phyloP scores from a whole-genome alignment of 2,113 vertebrate genomes.

The Lycocorax pyrrhopterus region DNA sequence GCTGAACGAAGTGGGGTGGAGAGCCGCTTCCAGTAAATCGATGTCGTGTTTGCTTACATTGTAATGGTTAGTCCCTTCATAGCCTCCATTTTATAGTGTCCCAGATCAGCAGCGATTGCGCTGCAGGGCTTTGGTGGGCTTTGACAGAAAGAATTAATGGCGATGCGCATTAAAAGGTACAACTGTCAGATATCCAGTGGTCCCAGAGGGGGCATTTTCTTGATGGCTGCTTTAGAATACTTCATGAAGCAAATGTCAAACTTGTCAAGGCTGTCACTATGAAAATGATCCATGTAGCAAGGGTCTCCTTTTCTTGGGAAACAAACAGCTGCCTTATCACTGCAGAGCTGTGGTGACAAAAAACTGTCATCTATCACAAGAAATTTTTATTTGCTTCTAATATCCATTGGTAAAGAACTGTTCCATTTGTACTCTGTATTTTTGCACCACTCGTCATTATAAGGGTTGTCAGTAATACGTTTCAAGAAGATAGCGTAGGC shows the following conservation, averaged over 20 bases:
- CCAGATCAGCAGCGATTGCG: not conserved
- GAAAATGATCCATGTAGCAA: conserved; percentile 77
- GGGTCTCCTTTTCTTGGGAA: conserved; percentile 74
- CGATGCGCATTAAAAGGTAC: conserved; percentile 68
- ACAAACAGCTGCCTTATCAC: conserved; percentile 75
- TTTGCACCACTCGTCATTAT: not conserved
- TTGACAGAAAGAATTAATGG: conserved; percentile 69
- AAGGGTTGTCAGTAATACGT: not conserved
- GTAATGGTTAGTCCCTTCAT: not conserved
- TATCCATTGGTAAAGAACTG: conserved; percentile 22
- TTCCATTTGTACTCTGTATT: not conserved
- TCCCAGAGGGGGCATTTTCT: conserved; percentile 71
- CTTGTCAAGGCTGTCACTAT: conserved; percentile 79
- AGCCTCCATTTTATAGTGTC: not conserved
- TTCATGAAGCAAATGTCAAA: conserved; percentile 80
- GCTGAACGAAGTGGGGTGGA: not conserved
- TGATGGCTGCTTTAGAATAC: conserved; percentile 69
- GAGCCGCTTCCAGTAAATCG: conserved; percentile 10
- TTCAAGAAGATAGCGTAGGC: not conserved
- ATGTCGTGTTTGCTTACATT: conserved; percentile 20
- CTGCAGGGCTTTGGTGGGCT: not conserved
- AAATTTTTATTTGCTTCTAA: conserved; percentile 56
- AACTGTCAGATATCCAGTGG: conserved; percentile 69
- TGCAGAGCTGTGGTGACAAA: conserved; percentile 55
- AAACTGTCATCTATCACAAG: conserved; percentile 53